A percentile compares a stretch with the other conserved stretches of the same genome.
These are phyloP conservation scores for Geophilus truncorum DNA, from an alignment of 2,888 invertebrate species.

Conservation along the genomic window DNA sequence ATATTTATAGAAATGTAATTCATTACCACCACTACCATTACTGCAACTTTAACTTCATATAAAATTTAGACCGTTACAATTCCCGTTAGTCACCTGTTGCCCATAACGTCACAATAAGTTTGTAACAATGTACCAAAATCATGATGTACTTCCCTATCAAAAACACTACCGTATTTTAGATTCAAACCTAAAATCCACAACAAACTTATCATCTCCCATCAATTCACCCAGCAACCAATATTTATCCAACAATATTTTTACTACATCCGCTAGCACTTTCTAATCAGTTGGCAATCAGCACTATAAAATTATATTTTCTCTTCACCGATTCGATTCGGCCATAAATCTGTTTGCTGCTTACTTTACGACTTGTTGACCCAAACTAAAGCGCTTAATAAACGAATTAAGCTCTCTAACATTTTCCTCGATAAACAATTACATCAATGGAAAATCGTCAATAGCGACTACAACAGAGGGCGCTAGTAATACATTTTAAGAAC, in stretches of 20 bases:
- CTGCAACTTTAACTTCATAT: too few relatives aligned
- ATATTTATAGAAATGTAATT: too few relatives aligned
- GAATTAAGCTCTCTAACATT: neutral
- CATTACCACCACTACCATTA: too few relatives aligned
- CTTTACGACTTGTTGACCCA: neutral
- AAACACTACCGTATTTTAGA: neutral
- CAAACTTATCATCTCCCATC: neutral
- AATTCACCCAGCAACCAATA: neutral
- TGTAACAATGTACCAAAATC: too few relatives aligned
- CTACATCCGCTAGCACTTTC: neutral
- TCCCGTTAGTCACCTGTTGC: too few relatives aligned
- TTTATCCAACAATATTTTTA: neutral
- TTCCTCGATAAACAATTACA: neutral
- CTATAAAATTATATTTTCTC: neutral
- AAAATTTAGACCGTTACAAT: too few relatives aligned
- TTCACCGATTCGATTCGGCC: neutral
- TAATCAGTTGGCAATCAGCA: neutral
- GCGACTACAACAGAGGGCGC: too few relatives aligned
- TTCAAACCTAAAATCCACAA: neutral
- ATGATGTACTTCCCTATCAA: neutral
- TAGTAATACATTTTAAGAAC: too few relatives aligned
- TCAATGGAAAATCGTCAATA: neutral
- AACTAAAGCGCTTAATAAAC: neutral
- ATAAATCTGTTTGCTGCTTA: neutral
- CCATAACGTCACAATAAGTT: too few relatives aligned